Evolutionary conservation across 2,113 vertebrate genomes (phyloP).

Genomic region (Podilymbus podiceps): DNA sequence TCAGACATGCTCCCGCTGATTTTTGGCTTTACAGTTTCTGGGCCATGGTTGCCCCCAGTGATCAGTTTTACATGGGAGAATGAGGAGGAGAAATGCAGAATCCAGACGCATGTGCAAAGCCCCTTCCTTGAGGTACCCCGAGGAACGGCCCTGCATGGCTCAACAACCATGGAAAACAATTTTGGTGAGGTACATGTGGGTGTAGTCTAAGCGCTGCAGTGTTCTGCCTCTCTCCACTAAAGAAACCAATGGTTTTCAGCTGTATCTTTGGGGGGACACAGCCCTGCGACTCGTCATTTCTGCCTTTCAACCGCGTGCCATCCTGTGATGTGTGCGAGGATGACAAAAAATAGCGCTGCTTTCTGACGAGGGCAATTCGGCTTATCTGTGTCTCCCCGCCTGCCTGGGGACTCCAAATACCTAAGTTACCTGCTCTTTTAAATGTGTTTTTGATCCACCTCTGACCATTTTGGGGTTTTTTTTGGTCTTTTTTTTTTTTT

Average conservation of each 20-base stretch:
- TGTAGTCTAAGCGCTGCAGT: background rate
- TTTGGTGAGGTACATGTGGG: background rate
- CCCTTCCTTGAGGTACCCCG: background rate
- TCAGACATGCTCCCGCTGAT: background rate
- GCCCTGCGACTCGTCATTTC: accelerated
- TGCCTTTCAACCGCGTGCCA: accelerated
- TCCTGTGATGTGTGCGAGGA: background rate
- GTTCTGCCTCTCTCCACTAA: background rate
- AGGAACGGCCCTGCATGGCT: background rate
- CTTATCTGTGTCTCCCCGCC: background rate
- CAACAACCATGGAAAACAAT: accelerated
- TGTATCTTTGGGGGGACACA: background rate
- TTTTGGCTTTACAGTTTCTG: background rate
- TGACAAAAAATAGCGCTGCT: background rate
- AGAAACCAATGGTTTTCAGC: background rate
- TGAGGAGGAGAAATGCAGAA: constrained; percentile 1
- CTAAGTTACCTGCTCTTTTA: background rate
- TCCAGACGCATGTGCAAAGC: background rate
- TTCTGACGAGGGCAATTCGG: accelerated
- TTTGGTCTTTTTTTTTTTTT: background rate
- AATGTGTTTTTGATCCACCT: background rate
- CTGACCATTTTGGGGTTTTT: accelerated
- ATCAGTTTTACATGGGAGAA: background rate
- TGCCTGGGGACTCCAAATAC: background rate
- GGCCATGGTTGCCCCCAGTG: background rate